Base-by-base conservation (phyloP, 2,797 vertebrate genomes). In the Diplodus puntazzo region DNA sequence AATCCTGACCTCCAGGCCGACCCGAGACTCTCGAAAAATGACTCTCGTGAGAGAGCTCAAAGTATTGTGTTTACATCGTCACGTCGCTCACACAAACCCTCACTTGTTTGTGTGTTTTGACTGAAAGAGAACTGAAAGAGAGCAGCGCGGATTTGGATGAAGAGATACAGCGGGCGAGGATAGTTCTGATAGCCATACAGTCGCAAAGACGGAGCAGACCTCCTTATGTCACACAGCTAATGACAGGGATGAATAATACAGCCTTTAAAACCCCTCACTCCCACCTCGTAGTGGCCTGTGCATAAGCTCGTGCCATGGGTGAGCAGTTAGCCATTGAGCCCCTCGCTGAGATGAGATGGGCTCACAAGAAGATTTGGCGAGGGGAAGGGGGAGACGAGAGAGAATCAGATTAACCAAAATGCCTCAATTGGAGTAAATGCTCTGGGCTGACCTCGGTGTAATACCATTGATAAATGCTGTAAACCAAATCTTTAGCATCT, bases 351-450 rank as follows among this genome's bases (percentile, higher is more conserved):
- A 91, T 89, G 55, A 86, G 84, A 91, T 90, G 53, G 82, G 80
- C 84, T 88, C 79, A 76, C 89, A 87, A 91, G 91, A 88, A 91
- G 92, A 92, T 91, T 93, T 86, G 69, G 59, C 55, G 34, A 30
- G 7, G 25, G 59, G 58, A 68, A 72, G n/a, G 60, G 43, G 57
- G 6, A 55, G 61, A 66, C 73, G 25, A 34, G 65, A 89, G 78
- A 78, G 86, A 90, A 92, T 91, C 85, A 79, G 93, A 94, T 95
- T 92, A 94, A 77, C 80, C 70, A 80, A 92, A 89, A 90, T 87
- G 86, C 75, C 82, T 90, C 80, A 88, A 80, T 79, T 82, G 80
- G 75, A 83, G 79, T 87, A 90, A 90, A 89, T 81, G 76, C 79
- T 82, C 65, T 42, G 20, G 72, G 66, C 77, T 74, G 84, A 80